Conservation (phyloP, 1,140 invertebrate species). For the Vanessa atalanta region DNA sequence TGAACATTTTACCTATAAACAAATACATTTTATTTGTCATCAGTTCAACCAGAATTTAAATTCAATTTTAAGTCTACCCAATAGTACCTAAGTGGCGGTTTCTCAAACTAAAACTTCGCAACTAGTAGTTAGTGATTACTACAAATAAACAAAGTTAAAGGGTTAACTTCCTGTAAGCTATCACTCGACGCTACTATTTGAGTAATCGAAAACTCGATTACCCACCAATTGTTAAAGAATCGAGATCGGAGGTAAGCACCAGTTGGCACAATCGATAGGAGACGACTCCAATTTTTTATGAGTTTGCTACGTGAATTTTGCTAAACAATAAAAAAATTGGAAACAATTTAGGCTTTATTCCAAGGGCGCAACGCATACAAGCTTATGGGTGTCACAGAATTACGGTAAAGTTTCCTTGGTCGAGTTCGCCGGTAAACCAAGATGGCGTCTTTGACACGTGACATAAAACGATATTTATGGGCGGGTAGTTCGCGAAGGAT, state of each 20-base stretch:
- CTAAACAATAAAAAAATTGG: constrained; percentile 37
- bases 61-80: background rate
- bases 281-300: constrained; percentile 63
- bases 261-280: constrained; percentile 77
- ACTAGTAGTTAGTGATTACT: constrained; percentile 8
- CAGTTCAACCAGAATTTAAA: background rate
- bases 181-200: constrained; percentile 48
- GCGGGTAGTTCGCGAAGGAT: constrained; percentile 70
- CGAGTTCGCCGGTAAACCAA: constrained; percentile 54
- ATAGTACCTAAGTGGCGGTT: background rate
- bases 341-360: constrained; percentile 54
- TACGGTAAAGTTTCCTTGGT: constrained; percentile 42
- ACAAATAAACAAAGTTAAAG: constrained; percentile 20
- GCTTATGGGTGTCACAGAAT: constrained; percentile 34
- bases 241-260: constrained; percentile 73
- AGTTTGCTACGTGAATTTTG: constrained; percentile 45
- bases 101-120: constrained; percentile 1
- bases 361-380: constrained; percentile 49
- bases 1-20: too few species aligned
- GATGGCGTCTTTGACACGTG: constrained; percentile 73
- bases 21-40: background rate
- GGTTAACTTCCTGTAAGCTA: constrained; percentile 11
- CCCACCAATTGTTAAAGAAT: constrained; percentile 57
- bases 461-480: constrained; percentile 75
- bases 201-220: constrained; percentile 67